A percentile compares a stretch with the other conserved stretches of the same genome.
Evolutionary conservation across 2,113 vertebrate species (phyloP).

Genomic region (Philantomba maxwellii): DNA sequence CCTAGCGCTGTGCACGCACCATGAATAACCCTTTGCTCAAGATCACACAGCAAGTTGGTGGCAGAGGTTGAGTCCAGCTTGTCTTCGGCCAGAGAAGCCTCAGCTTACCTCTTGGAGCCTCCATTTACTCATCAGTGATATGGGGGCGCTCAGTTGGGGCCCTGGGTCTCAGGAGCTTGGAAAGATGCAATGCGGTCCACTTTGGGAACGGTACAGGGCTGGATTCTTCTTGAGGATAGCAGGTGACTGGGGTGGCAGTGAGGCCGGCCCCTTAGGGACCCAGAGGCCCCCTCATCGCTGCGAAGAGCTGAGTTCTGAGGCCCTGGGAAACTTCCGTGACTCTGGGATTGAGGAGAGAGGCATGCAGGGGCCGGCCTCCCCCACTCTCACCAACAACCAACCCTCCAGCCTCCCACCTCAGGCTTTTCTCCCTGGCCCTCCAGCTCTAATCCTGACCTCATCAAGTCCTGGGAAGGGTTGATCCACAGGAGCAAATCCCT

Average conservation of each 20-base stretch:
- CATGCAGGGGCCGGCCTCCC: not conserved
- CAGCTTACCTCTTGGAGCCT: not conserved
- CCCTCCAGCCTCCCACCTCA: not conserved
- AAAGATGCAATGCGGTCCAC: not conserved
- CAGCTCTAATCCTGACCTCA: constrained; percentile 86
- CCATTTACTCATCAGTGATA: not conserved
- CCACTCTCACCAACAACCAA: not conserved
- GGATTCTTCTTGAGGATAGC: not conserved
- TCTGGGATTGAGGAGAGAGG: not conserved
- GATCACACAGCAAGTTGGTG: not conserved
- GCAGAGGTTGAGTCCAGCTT: not conserved
- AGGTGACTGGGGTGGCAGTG: accelerated
- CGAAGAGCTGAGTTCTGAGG: not conserved
- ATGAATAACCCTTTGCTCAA: not conserved
- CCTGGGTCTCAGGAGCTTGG: not conserved
- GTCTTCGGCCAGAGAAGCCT: not conserved
- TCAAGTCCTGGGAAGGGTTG: constrained; percentile 82
- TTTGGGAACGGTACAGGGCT: not conserved
- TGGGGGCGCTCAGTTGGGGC: not conserved
- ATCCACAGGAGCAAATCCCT: constrained; percentile 86
- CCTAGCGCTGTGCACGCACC: accelerated
- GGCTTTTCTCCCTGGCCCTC: constrained; percentile 69
- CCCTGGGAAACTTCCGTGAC: not conserved
- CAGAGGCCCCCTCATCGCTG: not conserved
- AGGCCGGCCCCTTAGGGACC: not conserved